Base-by-base conservation (phyloP, 1,140 invertebrate genomes). In the Aricia agestis region DNA sequence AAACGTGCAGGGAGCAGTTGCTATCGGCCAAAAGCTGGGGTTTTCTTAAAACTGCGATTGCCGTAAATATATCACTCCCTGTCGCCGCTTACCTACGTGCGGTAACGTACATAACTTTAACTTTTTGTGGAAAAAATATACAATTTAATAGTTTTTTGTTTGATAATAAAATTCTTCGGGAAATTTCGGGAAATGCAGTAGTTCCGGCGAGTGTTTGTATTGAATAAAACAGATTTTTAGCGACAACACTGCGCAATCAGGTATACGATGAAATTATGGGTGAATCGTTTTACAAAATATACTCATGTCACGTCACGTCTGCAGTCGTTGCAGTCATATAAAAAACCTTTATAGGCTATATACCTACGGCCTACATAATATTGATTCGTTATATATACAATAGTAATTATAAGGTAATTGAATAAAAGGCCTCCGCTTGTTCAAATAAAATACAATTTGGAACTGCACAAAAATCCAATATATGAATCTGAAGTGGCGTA, bases 1-100 rank as follows among this genome's bases (percentile, higher is more conserved):
- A 73, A 78, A 76, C 73, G 73, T 71, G 68, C 69, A 63, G 67
- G 68, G 74, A 78, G 72, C 71, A 76, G 78, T 76, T 72, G 78
- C 74, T 80, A 79, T 80, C 77, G 72, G 77, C 74, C 73, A 73
- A 75, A 76, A 80, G 77, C 73, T 71, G 68, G 77, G 74, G 77
- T 79, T 81, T 81, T 84, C 79, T 83, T 79, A 82, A 81, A 81
- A 82, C 76, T 80, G 76, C 74, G 77, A 82, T 83, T 81, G 80
- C 74, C 82, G 79, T 83, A 84, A 82, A 86, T 85, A 84, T 85
- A 84, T 86, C 82, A 85, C 76, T 70, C 58, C 72, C 74, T 85
- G 83, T 83, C 82, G 83, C 76, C 78, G 70, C 76, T 69, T 68
- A 71, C 71, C 65, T 80, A 83, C 83, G 81, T 84, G 76, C 74